Base-by-base conservation (phyloP, 1,140 invertebrate genomes). In the Drosophila insularis region DNA sequence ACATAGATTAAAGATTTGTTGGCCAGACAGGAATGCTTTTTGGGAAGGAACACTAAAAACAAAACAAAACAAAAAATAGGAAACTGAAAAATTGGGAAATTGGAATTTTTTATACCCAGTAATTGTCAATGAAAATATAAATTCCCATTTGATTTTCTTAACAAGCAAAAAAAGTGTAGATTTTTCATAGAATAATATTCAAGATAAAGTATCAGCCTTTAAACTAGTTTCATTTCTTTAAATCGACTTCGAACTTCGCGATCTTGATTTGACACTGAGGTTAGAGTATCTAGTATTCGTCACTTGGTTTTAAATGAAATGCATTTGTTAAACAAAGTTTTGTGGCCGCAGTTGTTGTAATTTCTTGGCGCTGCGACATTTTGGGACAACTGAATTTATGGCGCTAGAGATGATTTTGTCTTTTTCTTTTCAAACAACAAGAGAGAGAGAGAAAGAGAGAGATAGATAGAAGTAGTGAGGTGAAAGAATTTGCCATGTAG, bases 301-400 rank as follows among this genome's bases (percentile, higher is more conserved):
- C 63, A 63, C 58, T 59, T 53, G 37, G 31, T 50, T 43, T 21
- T 8, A 4, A 50, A 50, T 50, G 2, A 19, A 50, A 21, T 21
- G 43, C 17, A 46, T 46, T 46, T 46, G 43, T 46, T 46, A 11
- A 11, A 10, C 8, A 50, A 13, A 46, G 43, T 46, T 50, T 50
- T 50, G 17, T 50, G 43, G 43, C 43, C 43, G 43, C 35, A 32
- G 27, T 56, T 74, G 27, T 56, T 62, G 14, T 65, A 54, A 71
- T 77, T 81, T 70, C 14, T n/a, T 63, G 59, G 53, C 56, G 56
- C 63, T 53, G 63, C 68, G 63, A 77, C 74, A 74, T 78, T 68
- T 81, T 78, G 71, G 80, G 80, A 82, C 74, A 82, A 71, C 62
- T 68, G 58, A 82, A 78, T 82, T 82, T 82, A 82, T 79, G 74